phyloP scores from a whole-genome alignment of 2,113 vertebrate genomes.

The Phyllostomus hastatus region DNA sequence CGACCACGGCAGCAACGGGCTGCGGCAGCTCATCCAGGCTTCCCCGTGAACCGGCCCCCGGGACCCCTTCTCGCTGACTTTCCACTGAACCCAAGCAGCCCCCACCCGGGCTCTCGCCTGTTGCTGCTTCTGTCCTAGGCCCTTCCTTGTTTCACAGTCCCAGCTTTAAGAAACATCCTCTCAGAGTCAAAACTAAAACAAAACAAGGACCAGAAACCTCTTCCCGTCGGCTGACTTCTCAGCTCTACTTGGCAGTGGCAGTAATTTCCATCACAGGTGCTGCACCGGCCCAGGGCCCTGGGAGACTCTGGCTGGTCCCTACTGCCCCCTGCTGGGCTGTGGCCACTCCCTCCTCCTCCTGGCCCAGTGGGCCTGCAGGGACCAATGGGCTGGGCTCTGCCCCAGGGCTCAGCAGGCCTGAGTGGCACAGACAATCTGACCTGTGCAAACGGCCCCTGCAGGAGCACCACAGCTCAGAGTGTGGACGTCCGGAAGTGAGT shows the following conservation, averaged over 20 bases:
- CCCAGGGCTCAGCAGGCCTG: not conserved
- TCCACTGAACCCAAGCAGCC: no score
- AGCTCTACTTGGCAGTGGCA: not conserved
- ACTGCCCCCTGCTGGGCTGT: rapidly evolving
- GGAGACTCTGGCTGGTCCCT: not conserved
- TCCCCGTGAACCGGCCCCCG: no score
- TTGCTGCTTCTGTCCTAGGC: no score
- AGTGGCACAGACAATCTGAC: not conserved
- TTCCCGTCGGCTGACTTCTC: rapidly evolving
- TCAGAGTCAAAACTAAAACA: no score
- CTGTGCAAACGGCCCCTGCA: rapidly evolving
- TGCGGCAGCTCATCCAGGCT: no score
- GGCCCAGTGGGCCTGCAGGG: not conserved
- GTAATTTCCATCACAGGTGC: not conserved
- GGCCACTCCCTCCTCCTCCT: not conserved
- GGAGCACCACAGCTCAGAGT: rapidly evolving
- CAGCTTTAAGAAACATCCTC: no score
- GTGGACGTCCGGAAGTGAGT: rapidly evolving
- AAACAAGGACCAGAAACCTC: no score
- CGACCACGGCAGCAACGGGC: no score
- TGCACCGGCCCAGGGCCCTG: rapidly evolving
- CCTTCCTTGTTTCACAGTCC: no score
- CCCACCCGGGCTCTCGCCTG: no score
- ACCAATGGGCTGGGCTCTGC: not conserved
- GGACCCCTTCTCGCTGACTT: no score